A percentile compares a stretch with the other conserved stretches of the same genome.
Conservation (phyloP, 2,797 vertebrate species). For the Hybognathus amarus region DNA sequence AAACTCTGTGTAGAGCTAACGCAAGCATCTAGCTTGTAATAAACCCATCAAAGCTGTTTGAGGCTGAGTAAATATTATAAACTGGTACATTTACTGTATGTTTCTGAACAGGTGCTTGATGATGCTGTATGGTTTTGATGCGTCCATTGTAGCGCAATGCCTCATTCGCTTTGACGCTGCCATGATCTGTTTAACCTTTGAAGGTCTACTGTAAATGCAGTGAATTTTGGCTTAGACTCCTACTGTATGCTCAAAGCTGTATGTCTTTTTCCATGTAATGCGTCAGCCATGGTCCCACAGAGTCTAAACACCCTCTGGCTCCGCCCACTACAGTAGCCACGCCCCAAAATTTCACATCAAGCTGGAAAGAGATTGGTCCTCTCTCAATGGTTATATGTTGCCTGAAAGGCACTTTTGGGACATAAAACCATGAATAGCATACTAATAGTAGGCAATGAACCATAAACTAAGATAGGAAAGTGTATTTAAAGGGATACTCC, state of each 20-base stretch:
- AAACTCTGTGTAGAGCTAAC: not conserved
- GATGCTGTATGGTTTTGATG: not conserved
- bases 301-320: not conserved
- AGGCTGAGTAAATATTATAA: not conserved
- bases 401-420: not conserved
- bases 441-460: no score
- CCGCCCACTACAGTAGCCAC: not conserved
- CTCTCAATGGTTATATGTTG: not conserved
- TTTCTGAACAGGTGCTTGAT: not conserved
- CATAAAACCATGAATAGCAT: not conserved
- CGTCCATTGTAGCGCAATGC: not conserved
- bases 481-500: no score
- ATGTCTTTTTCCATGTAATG: not conserved
- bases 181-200: not conserved
- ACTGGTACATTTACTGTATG: not conserved
- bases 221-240: not conserved
- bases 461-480: no score
- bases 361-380: not conserved
- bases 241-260: not conserved
- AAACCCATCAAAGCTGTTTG: not conserved
- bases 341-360: not conserved
- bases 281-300: no score
- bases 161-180: fast-evolving
- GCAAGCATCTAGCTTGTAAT: not conserved
- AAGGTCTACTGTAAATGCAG: not conserved